Evolutionary conservation across 2,888 invertebrate species (phyloP).

Genomic region (Machimus atricapillus): DNA sequence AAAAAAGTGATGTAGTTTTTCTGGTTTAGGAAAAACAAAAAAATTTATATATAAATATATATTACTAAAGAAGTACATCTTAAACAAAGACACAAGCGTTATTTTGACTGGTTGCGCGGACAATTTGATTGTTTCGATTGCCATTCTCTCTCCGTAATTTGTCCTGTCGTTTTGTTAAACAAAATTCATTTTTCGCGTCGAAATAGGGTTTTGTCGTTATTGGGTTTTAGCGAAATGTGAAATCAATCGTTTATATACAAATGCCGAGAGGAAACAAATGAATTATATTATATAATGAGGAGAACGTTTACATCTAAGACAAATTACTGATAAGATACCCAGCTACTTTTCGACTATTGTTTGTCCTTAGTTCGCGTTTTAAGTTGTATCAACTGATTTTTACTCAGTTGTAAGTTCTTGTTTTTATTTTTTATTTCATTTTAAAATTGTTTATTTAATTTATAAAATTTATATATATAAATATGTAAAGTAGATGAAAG

Average conservation of each 20-base stretch:
- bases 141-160: slow-evolving; percentile 9
- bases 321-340: slow-evolving; percentile 34
- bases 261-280: neutral
- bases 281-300: slow-evolving; percentile 14
- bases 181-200: slow-evolving; percentile 25
- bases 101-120: slow-evolving; percentile 32
- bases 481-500: slow-evolving; percentile 41
- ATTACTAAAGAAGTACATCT: slow-evolving; percentile 11
- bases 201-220: slow-evolving; percentile 33
- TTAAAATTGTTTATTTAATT: slow-evolving; percentile 38
- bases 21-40: slow-evolving; percentile 34
- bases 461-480: slow-evolving; percentile 41
- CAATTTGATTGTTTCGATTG: slow-evolving; percentile 35
- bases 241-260: slow-evolving; percentile 31
- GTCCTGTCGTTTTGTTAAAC: neutral
- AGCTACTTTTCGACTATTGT: slow-evolving; percentile 30
- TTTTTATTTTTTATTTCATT: slow-evolving; percentile 33
- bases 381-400: slow-evolving; percentile 36
- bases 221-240: neutral
- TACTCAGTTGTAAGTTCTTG: slow-evolving; percentile 38
- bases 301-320: slow-evolving; percentile 33
- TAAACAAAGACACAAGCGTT: slow-evolving; percentile 35
- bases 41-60: slow-evolving; percentile 25
- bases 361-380: slow-evolving; percentile 35
- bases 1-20: slow-evolving; percentile 37